Percentiles rank a stretch among this genome's conserved stretches.
These are phyloP conservation scores for Lacerta viridis DNA, from an alignment of 2,797 vertebrate species.

Conservation along the genomic window DNA sequence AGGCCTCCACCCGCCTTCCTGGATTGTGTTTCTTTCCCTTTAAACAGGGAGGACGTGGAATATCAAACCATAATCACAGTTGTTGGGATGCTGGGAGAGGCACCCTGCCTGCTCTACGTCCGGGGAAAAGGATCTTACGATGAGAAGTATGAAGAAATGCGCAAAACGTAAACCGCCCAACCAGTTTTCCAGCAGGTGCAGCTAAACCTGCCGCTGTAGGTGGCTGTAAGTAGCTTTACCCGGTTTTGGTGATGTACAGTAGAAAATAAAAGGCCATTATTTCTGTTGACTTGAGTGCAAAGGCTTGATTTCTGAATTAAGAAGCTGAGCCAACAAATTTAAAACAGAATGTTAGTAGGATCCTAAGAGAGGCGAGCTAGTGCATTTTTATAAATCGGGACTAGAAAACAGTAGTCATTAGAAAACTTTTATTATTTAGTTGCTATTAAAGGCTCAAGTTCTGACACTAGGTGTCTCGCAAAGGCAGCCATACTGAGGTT, in stretches of 20 bases:
- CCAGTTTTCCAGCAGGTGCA: neutral
- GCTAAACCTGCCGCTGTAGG: neutral
- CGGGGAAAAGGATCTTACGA: conserved; percentile 82
- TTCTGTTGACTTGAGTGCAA: neutral
- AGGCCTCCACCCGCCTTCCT: neutral
- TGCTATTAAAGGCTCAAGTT: neutral
- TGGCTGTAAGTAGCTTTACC: neutral
- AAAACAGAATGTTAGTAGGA: neutral
- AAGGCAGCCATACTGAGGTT: neutral
- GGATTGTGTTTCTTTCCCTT: neutral
- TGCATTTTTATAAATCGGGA: neutral
- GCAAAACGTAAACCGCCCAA: neutral
- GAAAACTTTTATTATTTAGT: neutral
- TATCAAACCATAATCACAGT: conserved; percentile 81
- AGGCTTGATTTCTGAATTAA: neutral
- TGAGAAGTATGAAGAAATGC: conserved; percentile 57
- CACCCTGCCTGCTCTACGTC: conserved; percentile 78
- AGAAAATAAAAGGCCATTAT: neutral
- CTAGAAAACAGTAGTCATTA: neutral
- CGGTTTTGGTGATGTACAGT: neutral
- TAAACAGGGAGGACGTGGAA: conserved; percentile 78
- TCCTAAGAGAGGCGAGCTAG: too few species aligned
- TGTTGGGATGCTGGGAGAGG: conserved; percentile 85
- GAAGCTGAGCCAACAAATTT: neutral
- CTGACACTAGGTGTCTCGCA: neutral